Evolutionary conservation across 2,888 invertebrate species (phyloP), one percentile per base, ranked within the genome.

Genomic region (Dinocampus coccinellae): DNA sequence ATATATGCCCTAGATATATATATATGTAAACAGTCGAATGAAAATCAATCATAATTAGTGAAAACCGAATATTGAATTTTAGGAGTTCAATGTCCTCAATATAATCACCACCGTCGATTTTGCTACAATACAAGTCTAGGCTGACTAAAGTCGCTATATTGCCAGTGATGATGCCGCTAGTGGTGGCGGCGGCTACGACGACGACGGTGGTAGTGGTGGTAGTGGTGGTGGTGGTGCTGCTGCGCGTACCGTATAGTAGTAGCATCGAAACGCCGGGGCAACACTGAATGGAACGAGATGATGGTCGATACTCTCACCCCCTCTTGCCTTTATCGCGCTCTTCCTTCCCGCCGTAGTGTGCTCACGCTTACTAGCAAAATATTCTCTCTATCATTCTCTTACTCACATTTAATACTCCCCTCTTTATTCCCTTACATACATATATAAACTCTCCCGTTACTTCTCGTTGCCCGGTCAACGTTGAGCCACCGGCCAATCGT

Each of bases 251-350:
- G 62, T 57, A 47, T 47, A 47, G 47, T 47, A 61, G 65, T 61
- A 63, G 61, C 70, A 65, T 71, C 42, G 55, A 69, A 73, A 75
- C 69, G 69, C 76, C 75, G 72, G 73, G 70, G 77, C 67, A 74
- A 47, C 47, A 71, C 77, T 81, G 80, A 84, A 83, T 82, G 81
- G 79, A 76, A 82, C 80, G 78, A 70, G 63, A 70, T 79, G 83
- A 70, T 79, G 83, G 79, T 81, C 83, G 83, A 83, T 82, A 81
- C 77, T 77, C 77, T 66, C 72, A 70, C 74, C 60, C 72, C 71
- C 77, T n/a, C n/a, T 22, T 72, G 73, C 72, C 57, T 62, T 60
- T 22, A 55, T 29, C 33, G 36, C 60, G 36, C 66, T 36, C 69
- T 71, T 70, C 62, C 65, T 74, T 69, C 74, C 73, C 69, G 69